phyloP scores from a whole-genome alignment of 2,113 vertebrate genomes.

The Castor canadensis region DNA sequence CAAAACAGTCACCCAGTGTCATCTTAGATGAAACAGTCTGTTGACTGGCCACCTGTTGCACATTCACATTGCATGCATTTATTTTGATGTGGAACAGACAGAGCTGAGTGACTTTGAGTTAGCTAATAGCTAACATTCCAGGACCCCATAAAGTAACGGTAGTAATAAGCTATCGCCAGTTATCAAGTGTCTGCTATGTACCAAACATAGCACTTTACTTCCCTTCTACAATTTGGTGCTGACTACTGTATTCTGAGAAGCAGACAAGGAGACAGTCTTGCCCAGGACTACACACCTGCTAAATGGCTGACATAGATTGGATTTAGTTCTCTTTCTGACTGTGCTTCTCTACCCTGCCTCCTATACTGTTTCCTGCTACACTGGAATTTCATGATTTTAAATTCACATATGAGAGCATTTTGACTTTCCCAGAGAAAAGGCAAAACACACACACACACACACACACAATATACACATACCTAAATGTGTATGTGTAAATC shows the following conservation, averaged over 20 bases:
- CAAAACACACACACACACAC: not conserved
- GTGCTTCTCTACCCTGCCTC: fast-evolving
- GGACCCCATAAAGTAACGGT: not conserved
- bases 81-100: not conserved
- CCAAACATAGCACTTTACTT: not conserved
- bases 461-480: not conserved
- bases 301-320: not conserved
- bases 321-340: not conserved
- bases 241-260: not conserved
- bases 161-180: not conserved
- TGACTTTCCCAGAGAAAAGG: not conserved
- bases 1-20: not conserved
- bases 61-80: fast-evolving
- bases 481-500: not conserved
- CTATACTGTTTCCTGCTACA: too few species aligned
- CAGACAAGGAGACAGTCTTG: not conserved
- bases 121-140: not conserved
- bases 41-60: not conserved
- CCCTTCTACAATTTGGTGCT: not conserved
- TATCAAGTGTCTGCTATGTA: not conserved
- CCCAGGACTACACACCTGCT: not conserved
- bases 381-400: not conserved
- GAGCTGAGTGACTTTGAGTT: not conserved
- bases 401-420: not conserved
- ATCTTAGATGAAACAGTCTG: not conserved